These are phyloP conservation scores for Drosophila carrolli DNA, from an alignment of 1,140 invertebrate species.

Conservation along the genomic window DNA sequence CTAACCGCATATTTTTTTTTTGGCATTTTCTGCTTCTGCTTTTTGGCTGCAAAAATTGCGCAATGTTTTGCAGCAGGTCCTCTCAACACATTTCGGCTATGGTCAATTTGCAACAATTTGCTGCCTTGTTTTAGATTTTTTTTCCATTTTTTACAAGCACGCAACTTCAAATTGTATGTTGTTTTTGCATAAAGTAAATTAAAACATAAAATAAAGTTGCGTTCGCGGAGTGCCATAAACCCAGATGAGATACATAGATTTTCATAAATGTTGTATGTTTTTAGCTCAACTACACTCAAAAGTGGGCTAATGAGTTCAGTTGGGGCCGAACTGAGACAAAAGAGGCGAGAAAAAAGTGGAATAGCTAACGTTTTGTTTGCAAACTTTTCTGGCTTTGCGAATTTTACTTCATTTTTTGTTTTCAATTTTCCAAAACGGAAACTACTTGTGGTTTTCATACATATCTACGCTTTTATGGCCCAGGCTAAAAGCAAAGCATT, in stretches of 20 bases:
- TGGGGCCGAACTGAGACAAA: slow-evolving; percentile 19
- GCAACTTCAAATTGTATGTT: slow-evolving; percentile 30
- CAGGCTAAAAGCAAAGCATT: slow-evolving; percentile 13
- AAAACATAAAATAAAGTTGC: slow-evolving; percentile 31
- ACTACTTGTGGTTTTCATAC: slow-evolving; percentile 48
- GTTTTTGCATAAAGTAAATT: slow-evolving; percentile 34
- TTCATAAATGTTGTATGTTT: slow-evolving; percentile 38
- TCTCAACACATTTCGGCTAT: slow-evolving; percentile 38
- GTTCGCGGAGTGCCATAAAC: slow-evolving; percentile 45
- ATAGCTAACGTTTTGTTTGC: slow-evolving; percentile 28
- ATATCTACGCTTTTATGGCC: slow-evolving; percentile 20
- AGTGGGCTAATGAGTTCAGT: slow-evolving; percentile 77
- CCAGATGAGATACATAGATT: slow-evolving; percentile 65
- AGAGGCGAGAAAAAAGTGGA: slow-evolving; percentile 15
- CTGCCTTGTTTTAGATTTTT: slow-evolving; percentile 18
- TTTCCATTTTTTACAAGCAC: slow-evolving; percentile 43
- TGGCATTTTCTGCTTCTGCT: slow-evolving; percentile 37
- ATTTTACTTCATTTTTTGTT: slow-evolving; percentile 29
- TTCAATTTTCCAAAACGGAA: slow-evolving; percentile 54
- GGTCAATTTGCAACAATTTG: slow-evolving; percentile 54
- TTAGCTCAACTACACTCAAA: slow-evolving; percentile 43
- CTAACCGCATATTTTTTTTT: slow-evolving; percentile 16
- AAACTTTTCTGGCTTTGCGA: slow-evolving; percentile 30
- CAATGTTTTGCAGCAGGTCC: slow-evolving; percentile 50
- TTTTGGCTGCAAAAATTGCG: slow-evolving; percentile 55